These are phyloP conservation scores for Siphonodentalium dalli DNA, from an alignment of 2,888 invertebrate genomes.

Conservation along the genomic window DNA sequence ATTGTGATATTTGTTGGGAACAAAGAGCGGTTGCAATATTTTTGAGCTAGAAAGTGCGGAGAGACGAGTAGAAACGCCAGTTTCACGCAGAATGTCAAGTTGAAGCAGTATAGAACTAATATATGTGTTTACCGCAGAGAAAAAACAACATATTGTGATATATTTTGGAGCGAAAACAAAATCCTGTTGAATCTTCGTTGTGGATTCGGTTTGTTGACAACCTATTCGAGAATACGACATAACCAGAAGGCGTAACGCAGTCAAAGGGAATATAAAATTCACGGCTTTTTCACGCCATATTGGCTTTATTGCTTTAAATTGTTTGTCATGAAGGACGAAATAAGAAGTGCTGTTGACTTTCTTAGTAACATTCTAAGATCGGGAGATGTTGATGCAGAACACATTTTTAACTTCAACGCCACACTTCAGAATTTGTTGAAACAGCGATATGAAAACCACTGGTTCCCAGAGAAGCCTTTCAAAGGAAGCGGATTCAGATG, in stretches of 20 bases:
- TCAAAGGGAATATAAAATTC: too few relatives aligned
- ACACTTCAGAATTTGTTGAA: constrained; percentile 41
- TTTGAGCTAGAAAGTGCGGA: constrained; percentile 5
- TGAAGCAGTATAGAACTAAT: background rate
- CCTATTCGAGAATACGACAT: too few relatives aligned
- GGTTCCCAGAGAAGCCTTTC: constrained; percentile 77
- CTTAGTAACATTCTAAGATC: constrained; percentile 42
- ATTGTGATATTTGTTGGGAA: constrained; percentile 10
- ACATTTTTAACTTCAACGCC: constrained; percentile 36
- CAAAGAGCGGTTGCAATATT: constrained; percentile 22
- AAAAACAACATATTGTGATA: background rate
- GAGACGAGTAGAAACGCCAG: constrained; percentile 11
- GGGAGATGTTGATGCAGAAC: constrained; percentile 33
- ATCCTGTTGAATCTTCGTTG: too few relatives aligned
- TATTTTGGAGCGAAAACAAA: background rate
- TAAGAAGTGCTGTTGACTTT: constrained; percentile 54
- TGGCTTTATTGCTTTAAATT: background rate
- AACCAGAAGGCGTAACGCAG: too few relatives aligned
- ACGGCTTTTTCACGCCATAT: background rate
- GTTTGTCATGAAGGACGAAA: constrained; percentile 54
- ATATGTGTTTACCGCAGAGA: background rate
- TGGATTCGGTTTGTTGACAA: too few relatives aligned
- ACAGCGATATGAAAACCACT: constrained; percentile 73
- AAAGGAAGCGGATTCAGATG: constrained; percentile 78
- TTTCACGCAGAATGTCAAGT: background rate